Evolutionary conservation across 2,797 vertebrate genomes (phyloP), one percentile per base, ranked within the genome.

Genomic region (Phyllotis vaccarum): DNA sequence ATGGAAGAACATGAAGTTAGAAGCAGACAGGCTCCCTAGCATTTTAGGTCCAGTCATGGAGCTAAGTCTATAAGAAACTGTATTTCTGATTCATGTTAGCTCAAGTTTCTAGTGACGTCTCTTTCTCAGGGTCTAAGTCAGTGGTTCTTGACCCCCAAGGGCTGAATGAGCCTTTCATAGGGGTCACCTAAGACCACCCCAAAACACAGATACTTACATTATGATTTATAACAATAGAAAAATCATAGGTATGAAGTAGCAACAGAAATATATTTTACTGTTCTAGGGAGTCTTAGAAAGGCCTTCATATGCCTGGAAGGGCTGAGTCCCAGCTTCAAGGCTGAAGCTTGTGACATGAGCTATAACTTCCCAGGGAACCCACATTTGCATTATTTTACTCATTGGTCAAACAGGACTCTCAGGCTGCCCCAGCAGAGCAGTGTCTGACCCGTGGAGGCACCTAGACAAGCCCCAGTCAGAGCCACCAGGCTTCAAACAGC

Each of bases 361-460:
- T 0, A 31, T n/a, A 80, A 66, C 70, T 37, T 90, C 72, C 56
- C 85, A 94, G 85, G 78, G 54, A 11, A 13, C 10, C 91, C 54
- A 93, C 96, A 89, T 70, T 60, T 68, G 56, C 62, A 34, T 87
- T 37, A 64, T n/a, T 86, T 52, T 54, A 70, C 80, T 96, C 86
- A 70, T 96, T 95, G 94, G 94, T 34, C 89, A 62, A 89, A 95
- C 89, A 87, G 13, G 97, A 6, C 34, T 16, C 37, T 89, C 85
- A 21, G 68, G 72, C 49, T 92, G 40, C 7, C 19, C 12, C 58
- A 62, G 66, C 66, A 75, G 52, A 62, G 46, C 46, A 10, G 6
- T 3, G 19, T n/a, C 62, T 86, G 62, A 34, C 58, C 66, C 19
- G 54, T 58, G 43, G 68, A 76, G 76, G 29, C 9, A 75, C 40